Conservation (phyloP, 2,797 vertebrate genomes). For the Tangara arthus region DNA sequence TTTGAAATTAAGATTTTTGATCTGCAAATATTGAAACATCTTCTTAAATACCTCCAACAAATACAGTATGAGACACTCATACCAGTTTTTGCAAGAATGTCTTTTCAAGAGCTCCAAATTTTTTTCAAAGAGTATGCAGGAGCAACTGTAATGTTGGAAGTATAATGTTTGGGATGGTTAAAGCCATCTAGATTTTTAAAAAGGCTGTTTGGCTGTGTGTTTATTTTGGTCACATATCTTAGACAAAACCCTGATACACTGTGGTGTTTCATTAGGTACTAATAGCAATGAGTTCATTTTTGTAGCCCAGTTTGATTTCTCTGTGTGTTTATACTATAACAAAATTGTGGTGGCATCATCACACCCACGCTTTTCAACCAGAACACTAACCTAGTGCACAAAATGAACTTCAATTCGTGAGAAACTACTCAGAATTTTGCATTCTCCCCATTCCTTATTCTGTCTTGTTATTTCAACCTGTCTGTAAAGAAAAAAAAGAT, state of each 20-base stretch:
- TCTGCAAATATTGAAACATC: neutral
- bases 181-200: neutral
- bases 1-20: neutral
- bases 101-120: neutral
- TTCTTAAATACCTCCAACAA: neutral
- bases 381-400: neutral
- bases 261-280: neutral
- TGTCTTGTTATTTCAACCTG: neutral
- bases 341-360: neutral
- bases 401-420: neutral
- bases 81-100: neutral
- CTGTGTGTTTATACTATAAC: neutral
- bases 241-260: neutral
- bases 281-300: neutral
- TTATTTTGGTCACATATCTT: neutral
- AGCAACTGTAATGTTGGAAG: neutral
- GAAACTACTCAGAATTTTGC: neutral
- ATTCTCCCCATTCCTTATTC: neutral
- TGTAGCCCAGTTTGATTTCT: neutral
- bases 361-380: neutral
- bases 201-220: neutral
- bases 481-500: neutral
- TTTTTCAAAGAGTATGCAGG: neutral
- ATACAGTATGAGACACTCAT: neutral
- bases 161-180: neutral